Evolutionary conservation across 2,888 invertebrate species (phyloP).

Genomic region (Nephrocerus scutellatus): DNA sequence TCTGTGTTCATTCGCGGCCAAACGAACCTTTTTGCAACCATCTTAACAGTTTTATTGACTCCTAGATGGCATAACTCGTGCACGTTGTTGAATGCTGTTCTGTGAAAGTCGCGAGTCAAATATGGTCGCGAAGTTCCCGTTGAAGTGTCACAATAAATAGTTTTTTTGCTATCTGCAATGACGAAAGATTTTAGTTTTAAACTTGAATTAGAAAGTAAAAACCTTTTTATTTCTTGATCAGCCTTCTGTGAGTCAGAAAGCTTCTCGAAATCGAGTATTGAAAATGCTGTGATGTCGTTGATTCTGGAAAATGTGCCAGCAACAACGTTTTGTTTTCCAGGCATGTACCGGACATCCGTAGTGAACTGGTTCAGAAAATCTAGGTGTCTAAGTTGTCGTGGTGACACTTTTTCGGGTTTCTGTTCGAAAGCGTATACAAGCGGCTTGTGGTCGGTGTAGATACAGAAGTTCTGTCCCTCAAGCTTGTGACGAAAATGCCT

Average conservation of each 20-base stretch:
- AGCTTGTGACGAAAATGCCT: constrained; percentile 6
- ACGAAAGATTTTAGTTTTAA: no score
- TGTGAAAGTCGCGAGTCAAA: constrained; percentile 10
- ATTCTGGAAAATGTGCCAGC: constrained; percentile 6
- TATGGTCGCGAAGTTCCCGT: constrained; percentile 10
- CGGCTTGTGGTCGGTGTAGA: constrained; percentile 11
- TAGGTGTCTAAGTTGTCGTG: constrained; percentile 3
- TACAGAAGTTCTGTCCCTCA: constrained; percentile 3
- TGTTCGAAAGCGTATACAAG: background rate
- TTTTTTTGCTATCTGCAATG: no score
- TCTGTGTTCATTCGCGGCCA: constrained; percentile 11
- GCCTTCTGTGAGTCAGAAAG: background rate
- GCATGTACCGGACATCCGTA: background rate
- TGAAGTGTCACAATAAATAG: constrained; percentile 12
- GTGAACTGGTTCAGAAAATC: constrained; percentile 7
- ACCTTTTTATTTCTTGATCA: background rate
- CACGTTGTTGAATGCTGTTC: constrained; percentile 9
- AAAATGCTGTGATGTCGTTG: background rate
- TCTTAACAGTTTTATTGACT: constrained; percentile 2
- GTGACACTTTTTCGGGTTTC: constrained; percentile 5
- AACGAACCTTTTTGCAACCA: constrained; percentile 3
- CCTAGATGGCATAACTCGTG: constrained; percentile 11
- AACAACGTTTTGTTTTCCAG: constrained; percentile 6
- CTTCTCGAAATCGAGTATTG: background rate
- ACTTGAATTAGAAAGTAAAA: background rate